Evolutionary conservation across 2,113 vertebrate genomes (phyloP).

Genomic region (Miniopterus natalensis): DNA sequence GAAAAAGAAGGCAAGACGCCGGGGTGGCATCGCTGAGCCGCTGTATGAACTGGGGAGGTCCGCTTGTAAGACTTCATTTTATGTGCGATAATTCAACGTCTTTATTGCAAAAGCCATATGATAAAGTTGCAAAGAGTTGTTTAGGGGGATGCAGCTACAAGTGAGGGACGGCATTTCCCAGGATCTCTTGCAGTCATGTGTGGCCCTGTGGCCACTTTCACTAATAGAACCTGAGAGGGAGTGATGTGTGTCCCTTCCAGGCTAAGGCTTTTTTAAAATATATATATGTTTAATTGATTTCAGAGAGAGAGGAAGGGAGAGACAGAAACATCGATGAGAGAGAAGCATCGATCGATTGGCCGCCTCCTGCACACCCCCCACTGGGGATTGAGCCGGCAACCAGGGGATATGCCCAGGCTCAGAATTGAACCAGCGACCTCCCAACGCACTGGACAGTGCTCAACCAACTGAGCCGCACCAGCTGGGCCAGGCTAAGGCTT

Average conservation of each 20-base stretch:
- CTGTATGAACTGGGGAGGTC: background rate
- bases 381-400: no score
- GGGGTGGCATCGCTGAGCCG: background rate
- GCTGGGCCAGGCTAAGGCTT: no score
- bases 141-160: background rate
- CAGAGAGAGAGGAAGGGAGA: no score
- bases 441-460: no score
- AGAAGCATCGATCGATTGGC: no score
- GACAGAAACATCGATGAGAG: no score
- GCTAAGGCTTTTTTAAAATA: background rate
- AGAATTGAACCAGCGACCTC: no score
- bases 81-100: background rate
- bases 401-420: no score
- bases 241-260: background rate
- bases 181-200: background rate
- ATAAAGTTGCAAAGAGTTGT: background rate
- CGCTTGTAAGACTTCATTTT: background rate
- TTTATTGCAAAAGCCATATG: background rate
- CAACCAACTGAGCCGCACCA: no score
- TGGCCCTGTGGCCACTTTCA: background rate
- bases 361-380: no score
- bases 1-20: background rate
- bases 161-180: slow-evolving; percentile 4
- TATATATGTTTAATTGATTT: no score
- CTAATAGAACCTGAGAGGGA: background rate